Percentiles rank a stretch among this genome's conserved stretches.
Conservation (phyloP, 2,113 vertebrate genomes). For the Thryonomys swinderianus region DNA sequence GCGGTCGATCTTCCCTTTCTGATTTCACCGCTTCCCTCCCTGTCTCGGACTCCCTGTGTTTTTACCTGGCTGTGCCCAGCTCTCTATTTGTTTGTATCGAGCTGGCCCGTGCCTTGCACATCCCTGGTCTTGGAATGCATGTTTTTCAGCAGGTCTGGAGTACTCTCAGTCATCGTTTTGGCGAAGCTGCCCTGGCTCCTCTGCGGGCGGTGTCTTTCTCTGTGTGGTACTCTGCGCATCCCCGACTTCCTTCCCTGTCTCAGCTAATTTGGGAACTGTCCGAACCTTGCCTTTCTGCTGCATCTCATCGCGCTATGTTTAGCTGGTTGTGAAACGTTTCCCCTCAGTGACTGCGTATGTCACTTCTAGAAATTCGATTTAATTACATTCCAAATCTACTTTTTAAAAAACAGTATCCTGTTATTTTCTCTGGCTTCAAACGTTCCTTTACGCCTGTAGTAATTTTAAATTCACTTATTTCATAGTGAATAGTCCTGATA, state of each 20-base stretch:
- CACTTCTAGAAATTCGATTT: conserved; percentile 19
- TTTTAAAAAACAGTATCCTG: not conserved
- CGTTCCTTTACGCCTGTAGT: conserved; percentile 32
- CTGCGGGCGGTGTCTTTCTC: not conserved
- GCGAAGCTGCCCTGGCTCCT: not conserved
- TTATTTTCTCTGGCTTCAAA: conserved; percentile 23
- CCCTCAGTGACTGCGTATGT: not conserved
- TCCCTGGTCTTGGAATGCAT: not conserved
- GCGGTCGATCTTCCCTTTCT: not conserved
- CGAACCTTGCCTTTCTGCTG: not conserved
- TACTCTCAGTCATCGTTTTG: not conserved
- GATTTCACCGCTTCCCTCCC: conserved; percentile 18
- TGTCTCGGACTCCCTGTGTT: not conserved
- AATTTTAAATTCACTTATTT: not conserved
- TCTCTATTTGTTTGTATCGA: conserved; percentile 12
- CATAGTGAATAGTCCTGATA: not conserved
- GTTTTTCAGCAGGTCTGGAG: not conserved
- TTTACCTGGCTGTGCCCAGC: not conserved
- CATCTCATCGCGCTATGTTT: not conserved
- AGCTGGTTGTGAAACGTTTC: conserved; percentile 20
- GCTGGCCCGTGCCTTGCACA: not conserved
- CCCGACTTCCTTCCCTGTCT: not conserved
- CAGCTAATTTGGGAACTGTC: not conserved
- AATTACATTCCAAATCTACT: conserved; percentile 17
- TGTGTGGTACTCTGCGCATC: not conserved